phyloP scores from a whole-genome alignment of 1,140 invertebrate species.

The Oreohelix idahoensis region DNA sequence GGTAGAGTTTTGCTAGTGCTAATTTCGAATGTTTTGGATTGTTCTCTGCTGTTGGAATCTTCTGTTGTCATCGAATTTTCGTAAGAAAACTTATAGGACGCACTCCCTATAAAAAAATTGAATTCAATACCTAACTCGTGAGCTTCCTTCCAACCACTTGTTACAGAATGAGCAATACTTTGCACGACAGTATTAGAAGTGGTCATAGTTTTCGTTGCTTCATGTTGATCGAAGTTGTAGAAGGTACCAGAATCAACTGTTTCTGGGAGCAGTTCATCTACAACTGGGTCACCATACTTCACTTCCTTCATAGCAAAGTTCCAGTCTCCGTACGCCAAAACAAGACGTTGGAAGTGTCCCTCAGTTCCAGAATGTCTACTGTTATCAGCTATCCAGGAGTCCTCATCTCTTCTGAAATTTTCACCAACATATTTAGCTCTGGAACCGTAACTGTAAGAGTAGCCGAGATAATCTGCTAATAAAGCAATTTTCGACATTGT shows the following conservation, averaged over 20 bases:
- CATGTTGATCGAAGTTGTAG: background rate
- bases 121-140: background rate
- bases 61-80: background rate
- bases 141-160: background rate
- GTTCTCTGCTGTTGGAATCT: background rate
- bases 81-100: background rate
- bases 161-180: background rate
- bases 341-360: background rate
- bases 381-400: slow-evolving; percentile 17
- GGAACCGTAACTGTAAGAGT: background rate
- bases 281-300: background rate
- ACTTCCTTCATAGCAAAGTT: slow-evolving; percentile 21
- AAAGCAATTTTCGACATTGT: slow-evolving; percentile 1
- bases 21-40: background rate
- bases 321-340: background rate
- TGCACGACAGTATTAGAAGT: background rate
- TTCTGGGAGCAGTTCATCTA: background rate
- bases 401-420: slow-evolving; percentile 1
- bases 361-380: background rate
- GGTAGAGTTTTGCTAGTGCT: background rate
- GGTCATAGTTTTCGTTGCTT: background rate
- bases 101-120: background rate
- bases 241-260: background rate
- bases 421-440: background rate
- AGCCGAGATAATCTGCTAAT: slow-evolving; percentile 6